phyloP scores from a whole-genome alignment of 2,113 vertebrate genomes.

The Excalfactoria chinensis region DNA sequence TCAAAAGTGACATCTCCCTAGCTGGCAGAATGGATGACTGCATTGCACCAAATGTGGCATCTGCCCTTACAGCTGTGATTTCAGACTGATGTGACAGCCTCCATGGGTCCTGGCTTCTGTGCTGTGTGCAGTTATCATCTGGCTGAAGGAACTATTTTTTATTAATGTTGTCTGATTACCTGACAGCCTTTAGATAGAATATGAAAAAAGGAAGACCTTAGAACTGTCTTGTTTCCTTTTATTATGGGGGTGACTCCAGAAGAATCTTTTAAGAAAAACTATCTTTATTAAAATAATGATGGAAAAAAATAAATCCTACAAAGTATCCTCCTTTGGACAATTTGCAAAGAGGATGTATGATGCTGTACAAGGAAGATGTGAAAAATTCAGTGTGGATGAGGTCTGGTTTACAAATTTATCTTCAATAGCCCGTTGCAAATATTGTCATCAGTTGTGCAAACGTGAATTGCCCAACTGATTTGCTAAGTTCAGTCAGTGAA shows the following conservation, averaged over 20 bases:
- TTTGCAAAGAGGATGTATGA: not conserved
- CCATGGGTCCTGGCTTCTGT: not conserved
- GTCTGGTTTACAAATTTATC: not conserved
- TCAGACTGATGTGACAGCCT: not conserved
- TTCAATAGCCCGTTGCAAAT: not conserved
- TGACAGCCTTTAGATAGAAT: not conserved
- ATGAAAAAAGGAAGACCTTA: not conserved
- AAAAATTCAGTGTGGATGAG: not conserved
- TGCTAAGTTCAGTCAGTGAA: not conserved
- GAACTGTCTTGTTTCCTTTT: not conserved
- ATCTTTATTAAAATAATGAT: not conserved
- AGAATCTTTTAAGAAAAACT: not conserved
- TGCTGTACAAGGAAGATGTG: not conserved
- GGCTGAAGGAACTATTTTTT: not conserved
- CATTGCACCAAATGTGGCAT: slow-evolving; percentile 27
- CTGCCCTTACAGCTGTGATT: not conserved
- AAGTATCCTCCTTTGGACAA: not conserved
- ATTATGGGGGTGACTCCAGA: not conserved
- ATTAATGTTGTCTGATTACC: not conserved
- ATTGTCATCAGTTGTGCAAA: not conserved
- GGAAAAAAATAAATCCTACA: not conserved
- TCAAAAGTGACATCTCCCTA: not conserved
- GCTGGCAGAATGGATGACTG: not conserved
- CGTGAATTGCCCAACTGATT: not conserved
- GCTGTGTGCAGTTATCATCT: not conserved